These are phyloP conservation scores for Trissolcus brochymenae DNA, from an alignment of 2,888 invertebrate species.

Conservation along the genomic window DNA sequence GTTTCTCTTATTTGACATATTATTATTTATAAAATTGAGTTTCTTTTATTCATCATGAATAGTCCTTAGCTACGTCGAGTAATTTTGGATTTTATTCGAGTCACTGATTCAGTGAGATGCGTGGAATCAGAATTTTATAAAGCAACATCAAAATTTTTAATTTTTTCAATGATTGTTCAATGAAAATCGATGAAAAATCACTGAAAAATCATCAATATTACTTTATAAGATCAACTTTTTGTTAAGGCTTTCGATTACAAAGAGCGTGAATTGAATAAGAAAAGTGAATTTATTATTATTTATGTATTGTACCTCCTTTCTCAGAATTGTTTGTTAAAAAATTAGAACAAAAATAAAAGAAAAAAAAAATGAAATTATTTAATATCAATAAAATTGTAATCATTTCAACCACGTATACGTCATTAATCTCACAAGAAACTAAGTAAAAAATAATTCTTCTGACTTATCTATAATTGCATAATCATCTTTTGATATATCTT, in stretches of 20 bases:
- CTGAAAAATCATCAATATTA: conserved; percentile 18
- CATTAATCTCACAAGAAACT: conserved; percentile 1
- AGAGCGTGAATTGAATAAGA: conserved; percentile 1
- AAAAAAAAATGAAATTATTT: too few relatives aligned
- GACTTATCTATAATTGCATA: conserved; percentile 3
- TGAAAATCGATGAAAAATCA: conserved; percentile 3
- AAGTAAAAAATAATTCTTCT: conserved; percentile 4
- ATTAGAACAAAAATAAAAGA: too few relatives aligned
- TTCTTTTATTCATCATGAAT: neutral
- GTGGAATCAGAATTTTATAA: conserved; percentile 17
- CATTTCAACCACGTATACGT: neutral
- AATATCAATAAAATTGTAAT: conserved; percentile 3
- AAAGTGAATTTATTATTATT: too few relatives aligned
- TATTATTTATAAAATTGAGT: neutral
- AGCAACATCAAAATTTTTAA: conserved; percentile 5
- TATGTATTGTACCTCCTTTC: too few relatives aligned
- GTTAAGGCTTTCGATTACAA: conserved; percentile 33
- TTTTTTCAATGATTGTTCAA: conserved; percentile 19
- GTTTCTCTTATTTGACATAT: neutral
- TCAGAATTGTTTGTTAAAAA: too few relatives aligned
- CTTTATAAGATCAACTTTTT: conserved; percentile 15
- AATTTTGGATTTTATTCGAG: neutral
- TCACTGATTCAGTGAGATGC: conserved; percentile 14
- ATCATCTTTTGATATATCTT: conserved; percentile 4
- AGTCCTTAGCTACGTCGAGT: neutral